Evolutionary conservation across 2,113 vertebrate species (phyloP), one percentile per base, ranked within the genome.

Genomic region (Anser cygnoides): DNA sequence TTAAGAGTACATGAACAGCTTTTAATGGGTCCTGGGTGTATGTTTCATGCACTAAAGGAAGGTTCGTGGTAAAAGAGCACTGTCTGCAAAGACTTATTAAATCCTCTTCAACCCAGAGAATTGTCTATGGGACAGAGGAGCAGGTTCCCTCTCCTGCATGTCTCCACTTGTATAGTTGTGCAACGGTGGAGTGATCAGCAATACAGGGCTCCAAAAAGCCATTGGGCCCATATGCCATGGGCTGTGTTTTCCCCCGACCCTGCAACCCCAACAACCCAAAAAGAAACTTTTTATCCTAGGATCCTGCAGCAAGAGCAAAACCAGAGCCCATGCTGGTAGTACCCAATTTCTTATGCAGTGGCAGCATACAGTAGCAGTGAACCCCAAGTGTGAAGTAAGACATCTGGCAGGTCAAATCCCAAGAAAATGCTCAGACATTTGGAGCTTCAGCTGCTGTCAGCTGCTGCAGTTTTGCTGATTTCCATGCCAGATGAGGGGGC

Each of bases 251-350:
- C 3, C 11, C 50, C 23, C 5, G 26, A 14, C 70, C 28, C 28
- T 76, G 59, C 15, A 90, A 72, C 5, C 3, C 20, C 37, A 66
- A 26, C 0, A 58, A 17, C 72, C 31, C 41, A 21, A 6, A 33
- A 77, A 81, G 23, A 29, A 85, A 77, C 29, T 6, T 17, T 5
- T 39, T 66, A 23, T 37, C 20, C 3, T 19, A 43, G 23, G 26
- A 55, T 23, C 2, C 3, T 20, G 15, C 31, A 29, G 11, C 25
- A 11, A 41, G 10, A 49, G 12, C 25, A 25, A 73, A 92, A 29
- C 18, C 25, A 71, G 37, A 19, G 6, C 37, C 9, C 54, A 3
- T 17, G 8, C 23, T 63, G n/a, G 3, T 0, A 0, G 13, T 66
- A 13, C 13, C 2, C 31, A 20, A 44, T 76, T 66, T 74, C 23